phyloP scores from a whole-genome alignment of 37 sponge, comb jelly and placozoan genomes.

The Tethya wilhelma region DNA sequence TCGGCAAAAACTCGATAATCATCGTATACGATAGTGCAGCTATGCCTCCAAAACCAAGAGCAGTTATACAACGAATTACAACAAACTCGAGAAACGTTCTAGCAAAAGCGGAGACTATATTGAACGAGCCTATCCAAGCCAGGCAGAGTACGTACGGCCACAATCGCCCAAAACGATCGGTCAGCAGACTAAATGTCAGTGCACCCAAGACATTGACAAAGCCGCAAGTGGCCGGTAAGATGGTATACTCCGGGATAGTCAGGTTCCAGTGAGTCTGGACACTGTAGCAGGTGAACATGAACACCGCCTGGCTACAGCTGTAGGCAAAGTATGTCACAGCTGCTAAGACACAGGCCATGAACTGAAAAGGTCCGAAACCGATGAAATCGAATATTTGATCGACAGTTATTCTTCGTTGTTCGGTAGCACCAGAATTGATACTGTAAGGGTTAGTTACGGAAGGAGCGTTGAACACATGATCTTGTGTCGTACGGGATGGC shows the following conservation, averaged over 20 bases:
- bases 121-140: constrained; percentile 6
- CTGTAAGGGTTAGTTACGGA: no score
- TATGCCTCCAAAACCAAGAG: constrained; percentile 38
- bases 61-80: constrained; percentile 19
- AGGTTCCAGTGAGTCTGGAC: constrained; percentile 19
- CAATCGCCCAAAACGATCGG: constrained; percentile 41
- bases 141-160: constrained; percentile 49
- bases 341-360: constrained; percentile 17
- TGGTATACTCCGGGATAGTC: constrained; percentile 15
- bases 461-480: no score
- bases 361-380: constrained; percentile 38
- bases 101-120: constrained; percentile 55
- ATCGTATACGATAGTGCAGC: constrained; percentile 2
- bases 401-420: no score
- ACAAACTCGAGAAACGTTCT: constrained; percentile 35
- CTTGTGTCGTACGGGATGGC: no score
- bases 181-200: constrained; percentile 11
- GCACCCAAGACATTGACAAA: constrained; percentile 42
- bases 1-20: constrained; percentile 54
- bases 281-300: constrained; percentile 18
- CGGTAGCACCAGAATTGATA: no score
- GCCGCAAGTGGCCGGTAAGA: constrained; percentile 27
- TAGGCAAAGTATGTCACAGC: constrained; percentile 24
- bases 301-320: constrained; percentile 1
- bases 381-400: constrained; percentile 33